Base-by-base conservation (phyloP, 2,797 vertebrate species). In the Columba guinea region DNA sequence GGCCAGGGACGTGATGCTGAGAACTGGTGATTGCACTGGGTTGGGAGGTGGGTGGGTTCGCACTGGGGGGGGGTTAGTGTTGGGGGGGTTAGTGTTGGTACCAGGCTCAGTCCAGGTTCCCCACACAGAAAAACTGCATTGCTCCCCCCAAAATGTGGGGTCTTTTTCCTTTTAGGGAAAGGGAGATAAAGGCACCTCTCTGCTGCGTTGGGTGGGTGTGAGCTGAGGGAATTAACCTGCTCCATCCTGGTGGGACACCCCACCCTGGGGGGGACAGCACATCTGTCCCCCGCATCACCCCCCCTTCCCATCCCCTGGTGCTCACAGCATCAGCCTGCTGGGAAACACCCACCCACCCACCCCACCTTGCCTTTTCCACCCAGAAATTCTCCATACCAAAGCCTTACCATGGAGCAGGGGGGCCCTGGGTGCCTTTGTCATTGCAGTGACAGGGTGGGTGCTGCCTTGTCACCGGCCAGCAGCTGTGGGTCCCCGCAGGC, bases 51-150 rank as follows among this genome's bases (percentile, higher is more conserved):
- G 16, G 4, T 46, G 44, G 44, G 44, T 46, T 20, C 44, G 19
- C 44, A 46, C 19, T 46, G 44, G 44, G 44, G 19, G 44, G 44
- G 8, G 18, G 9, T 46, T 46, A 46, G 44, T 19, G 44, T 20
- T 46, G 44, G 44, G 44, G 44, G 18, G 44, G 44, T 46, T 46
- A 5, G 16, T 1, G 16, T 4, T 4, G 8, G 10, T 13, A 8
- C 15, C n/a, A 5, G 32, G 35, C 77, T 89, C n/a, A 6, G 26
- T 7, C 46, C 32, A 3, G n/a, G 5, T 4, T 30, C 58, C 44
- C 32, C 11, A 4, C 0, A 1, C 3, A 28, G 37, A 4, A 63
- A 71, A 79, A 51, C 15, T 1, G 0, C 10, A 1, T 1, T 5
- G 35, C 6, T 51, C 3, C 11, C 24, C 59, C 9, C 2, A 7